A percentile compares a stretch with the other conserved stretches of the same genome.
phyloP scores from a whole-genome alignment of 2,888 invertebrate species.

The Athalia circularis region DNA sequence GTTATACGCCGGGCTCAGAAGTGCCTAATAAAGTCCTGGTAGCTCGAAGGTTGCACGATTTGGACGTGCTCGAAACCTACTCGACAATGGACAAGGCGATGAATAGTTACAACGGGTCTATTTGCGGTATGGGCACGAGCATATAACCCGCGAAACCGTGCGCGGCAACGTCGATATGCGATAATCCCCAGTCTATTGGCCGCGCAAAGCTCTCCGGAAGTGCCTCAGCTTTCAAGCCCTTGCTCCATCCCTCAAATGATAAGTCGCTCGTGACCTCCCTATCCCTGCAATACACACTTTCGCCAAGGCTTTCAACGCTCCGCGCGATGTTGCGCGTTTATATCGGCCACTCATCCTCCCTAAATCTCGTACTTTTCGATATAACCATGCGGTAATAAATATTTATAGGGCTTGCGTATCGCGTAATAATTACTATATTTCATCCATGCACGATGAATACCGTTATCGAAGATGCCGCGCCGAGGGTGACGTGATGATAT shows the following conservation, averaged over 20 bases:
- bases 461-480: no score
- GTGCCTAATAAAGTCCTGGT: background rate
- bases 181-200: slow-evolving; percentile 36
- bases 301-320: slow-evolving; percentile 9
- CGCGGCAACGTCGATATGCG: slow-evolving; percentile 27
- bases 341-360: background rate
- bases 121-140: slow-evolving; percentile 56
- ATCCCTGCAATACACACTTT: slow-evolving; percentile 18
- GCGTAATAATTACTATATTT: background rate
- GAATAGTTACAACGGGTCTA: slow-evolving; percentile 62
- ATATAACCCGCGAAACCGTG: slow-evolving; percentile 8
- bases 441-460: no score
- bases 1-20: slow-evolving; percentile 5
- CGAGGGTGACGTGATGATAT: background rate
- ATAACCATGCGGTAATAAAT: no score
- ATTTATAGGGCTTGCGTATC: background rate
- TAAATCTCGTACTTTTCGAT: background rate
- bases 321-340: background rate
- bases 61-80: slow-evolving; percentile 8
- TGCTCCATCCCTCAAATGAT: slow-evolving; percentile 30
- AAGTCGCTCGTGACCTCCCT: slow-evolving; percentile 10
- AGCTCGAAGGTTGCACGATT: no score
- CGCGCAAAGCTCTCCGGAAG: slow-evolving; percentile 35
- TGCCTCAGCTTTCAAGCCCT: slow-evolving; percentile 36
- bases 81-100: slow-evolving; percentile 61